phyloP scores from a whole-genome alignment of 2,797 vertebrate genomes.

The Notolabrus celidotus region DNA sequence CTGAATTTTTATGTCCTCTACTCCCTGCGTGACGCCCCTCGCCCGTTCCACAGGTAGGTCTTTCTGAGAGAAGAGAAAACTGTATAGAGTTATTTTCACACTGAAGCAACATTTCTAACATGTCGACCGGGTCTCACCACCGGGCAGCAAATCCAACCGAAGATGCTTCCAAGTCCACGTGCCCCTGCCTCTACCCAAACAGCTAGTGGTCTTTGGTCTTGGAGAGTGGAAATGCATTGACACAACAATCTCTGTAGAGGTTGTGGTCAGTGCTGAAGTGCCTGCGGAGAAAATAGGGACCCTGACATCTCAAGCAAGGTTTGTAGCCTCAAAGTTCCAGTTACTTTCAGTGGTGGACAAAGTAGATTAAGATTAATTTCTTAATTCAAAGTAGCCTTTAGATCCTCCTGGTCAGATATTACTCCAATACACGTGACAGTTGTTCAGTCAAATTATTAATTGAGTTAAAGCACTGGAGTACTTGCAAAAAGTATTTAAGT shows the following conservation, averaged over 20 bases:
- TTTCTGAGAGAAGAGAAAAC: background rate
- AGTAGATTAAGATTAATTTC: too few species aligned
- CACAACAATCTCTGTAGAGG: constrained; percentile 78
- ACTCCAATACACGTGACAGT: too few species aligned
- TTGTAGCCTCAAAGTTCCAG: background rate
- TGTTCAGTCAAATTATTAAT: too few species aligned
- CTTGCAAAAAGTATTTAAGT: too few species aligned
- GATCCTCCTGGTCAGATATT: too few species aligned
- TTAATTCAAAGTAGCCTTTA: too few species aligned
- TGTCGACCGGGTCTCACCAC: background rate
- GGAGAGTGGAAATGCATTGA: constrained; percentile 87
- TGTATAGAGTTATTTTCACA: rapidly evolving
- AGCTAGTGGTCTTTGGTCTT: constrained; percentile 88
- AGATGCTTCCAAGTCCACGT: constrained; percentile 87
- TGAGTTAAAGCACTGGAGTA: too few species aligned
- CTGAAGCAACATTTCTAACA: background rate
- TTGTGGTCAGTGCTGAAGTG: constrained; percentile 81
- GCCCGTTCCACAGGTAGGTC: constrained; percentile 86
- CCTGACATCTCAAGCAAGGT: constrained; percentile 83
- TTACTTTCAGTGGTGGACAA: too few species aligned
- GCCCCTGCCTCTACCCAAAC: constrained; percentile 87
- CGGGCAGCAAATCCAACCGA: constrained; percentile 83
- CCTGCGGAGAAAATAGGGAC: constrained; percentile 84
- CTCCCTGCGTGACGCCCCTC: constrained; percentile 86
- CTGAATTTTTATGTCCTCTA: constrained; percentile 87